Base-by-base conservation (phyloP, 1,140 invertebrate species). In the Procambarus clarkii region DNA sequence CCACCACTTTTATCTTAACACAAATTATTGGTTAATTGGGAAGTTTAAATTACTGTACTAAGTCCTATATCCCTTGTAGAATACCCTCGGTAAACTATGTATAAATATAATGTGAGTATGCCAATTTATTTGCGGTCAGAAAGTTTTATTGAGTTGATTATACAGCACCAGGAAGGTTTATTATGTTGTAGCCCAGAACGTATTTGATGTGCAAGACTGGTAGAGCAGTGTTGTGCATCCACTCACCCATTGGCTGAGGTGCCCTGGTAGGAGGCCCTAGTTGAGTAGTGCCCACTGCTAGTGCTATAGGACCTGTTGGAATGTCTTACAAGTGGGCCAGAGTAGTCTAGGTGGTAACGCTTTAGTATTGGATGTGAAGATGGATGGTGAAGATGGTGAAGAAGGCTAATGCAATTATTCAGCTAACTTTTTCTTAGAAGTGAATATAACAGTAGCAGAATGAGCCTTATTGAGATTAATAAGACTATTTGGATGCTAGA, bases 381-480 rank as follows among this genome's bases (percentile, higher is more conserved):
- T 64, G 60, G 15, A 11, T 21, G n/a, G n/a, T n/a, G n/a, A n/a
- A n/a, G n/a, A n/a, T n/a, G n/a, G n/a, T n/a, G n/a, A n/a, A n/a
- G n/a, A n/a, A 87, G 86, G 60, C 60, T 64, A 21, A 64, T 64
- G 21, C 60, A 64, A 18, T 64, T 64, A 64, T 64, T 64, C 18
- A n/a, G 60, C 60, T 64, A 11, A 3, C 18, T 64, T 64, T 21
- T 64, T 64, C 18, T 13, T 15, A 64, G 21, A 64, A 64, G 54
- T 7, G 54, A 58, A 58, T 7, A 58, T 58, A 58, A 58, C 54
- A 58, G 54, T 58, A 58, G 54, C 13, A 58, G 54, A 64, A 21
- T 18, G 4, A 18, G 21, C 60, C 60, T 64, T 64, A 64, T 21
- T 64, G 60, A 4, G 18, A 64, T 21, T 64, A 64, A 64, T 64